These are phyloP conservation scores for Psittacula cyanocephala DNA, from an alignment of 2,113 vertebrate genomes.

Conservation along the genomic window DNA sequence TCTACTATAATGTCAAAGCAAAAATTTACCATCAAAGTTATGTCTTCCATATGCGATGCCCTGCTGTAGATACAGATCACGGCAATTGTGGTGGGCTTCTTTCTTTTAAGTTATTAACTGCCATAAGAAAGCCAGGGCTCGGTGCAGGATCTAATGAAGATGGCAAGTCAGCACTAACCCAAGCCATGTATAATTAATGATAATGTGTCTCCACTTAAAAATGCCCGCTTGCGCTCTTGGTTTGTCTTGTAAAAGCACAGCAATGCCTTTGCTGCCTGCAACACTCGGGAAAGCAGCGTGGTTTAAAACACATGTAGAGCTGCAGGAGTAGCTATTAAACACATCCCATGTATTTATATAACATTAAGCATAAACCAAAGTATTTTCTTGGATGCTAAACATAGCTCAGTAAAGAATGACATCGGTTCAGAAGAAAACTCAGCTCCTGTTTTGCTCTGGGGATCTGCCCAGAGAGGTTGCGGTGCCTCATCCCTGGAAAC, in stretches of 20 bases:
- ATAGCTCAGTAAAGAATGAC: not conserved
- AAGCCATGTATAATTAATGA: not conserved
- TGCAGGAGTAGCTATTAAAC: not conserved
- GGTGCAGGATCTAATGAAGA: not conserved
- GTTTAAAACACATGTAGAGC: not conserved
- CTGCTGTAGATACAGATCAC: not conserved
- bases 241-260: not conserved
- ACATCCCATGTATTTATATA: not conserved
- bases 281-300: not conserved
- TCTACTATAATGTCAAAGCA: conserved; percentile 36
- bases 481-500: not conserved
- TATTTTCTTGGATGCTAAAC: not conserved
- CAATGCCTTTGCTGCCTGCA: not conserved
- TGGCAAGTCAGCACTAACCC: not conserved
- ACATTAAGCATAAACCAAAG: not conserved
- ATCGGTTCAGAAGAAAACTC: not conserved
- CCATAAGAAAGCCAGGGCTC: not conserved
- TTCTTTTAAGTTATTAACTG: not conserved
- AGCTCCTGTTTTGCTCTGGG: not conserved
- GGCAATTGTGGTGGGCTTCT: not conserved
- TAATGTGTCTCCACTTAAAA: not conserved
- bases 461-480: not conserved
- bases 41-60: conserved; percentile 39
- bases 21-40: conserved; percentile 30
- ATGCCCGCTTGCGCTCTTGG: not conserved